phyloP scores from a whole-genome alignment of 2,797 vertebrate species.

The Lutjanus campechanus region DNA sequence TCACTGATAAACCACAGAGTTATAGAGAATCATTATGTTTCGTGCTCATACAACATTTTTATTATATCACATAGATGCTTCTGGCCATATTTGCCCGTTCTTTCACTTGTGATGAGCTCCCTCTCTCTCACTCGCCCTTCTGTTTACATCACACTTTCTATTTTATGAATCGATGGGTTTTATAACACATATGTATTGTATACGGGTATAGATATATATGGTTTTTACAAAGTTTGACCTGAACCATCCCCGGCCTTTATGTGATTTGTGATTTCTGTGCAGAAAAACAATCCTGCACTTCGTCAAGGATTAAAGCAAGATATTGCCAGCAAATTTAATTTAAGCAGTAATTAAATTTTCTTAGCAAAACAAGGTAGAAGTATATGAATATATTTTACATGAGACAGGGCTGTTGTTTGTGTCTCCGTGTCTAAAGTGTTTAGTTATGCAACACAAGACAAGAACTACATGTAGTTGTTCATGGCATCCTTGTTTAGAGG shows the following conservation, averaged over 20 bases:
- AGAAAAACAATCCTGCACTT: conserved; percentile 8
- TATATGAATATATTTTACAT: not conserved
- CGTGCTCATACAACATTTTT: no score
- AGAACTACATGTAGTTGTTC: not conserved
- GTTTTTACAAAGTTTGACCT: not conserved
- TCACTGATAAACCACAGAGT: no score
- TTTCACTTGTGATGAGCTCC: no score
- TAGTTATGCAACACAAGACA: conserved; percentile 3
- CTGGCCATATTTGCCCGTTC: no score
- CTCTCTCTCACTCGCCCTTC: no score
- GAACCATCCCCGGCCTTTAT: not conserved
- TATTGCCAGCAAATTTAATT: not conserved
- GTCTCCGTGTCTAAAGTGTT: not conserved
- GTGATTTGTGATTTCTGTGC: not conserved
- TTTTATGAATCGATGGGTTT: no score
- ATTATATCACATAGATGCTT: no score
- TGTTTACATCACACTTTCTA: no score
- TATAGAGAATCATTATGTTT: no score
- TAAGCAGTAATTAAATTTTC: not conserved
- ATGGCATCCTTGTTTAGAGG: not conserved
- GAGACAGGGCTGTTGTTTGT: not conserved
- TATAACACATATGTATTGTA: no score
- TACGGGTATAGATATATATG: no score
- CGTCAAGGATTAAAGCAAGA: not conserved
- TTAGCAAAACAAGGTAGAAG: not conserved